Conservation (phyloP, 2,113 vertebrate species). For the Apodemus speciosus region DNA sequence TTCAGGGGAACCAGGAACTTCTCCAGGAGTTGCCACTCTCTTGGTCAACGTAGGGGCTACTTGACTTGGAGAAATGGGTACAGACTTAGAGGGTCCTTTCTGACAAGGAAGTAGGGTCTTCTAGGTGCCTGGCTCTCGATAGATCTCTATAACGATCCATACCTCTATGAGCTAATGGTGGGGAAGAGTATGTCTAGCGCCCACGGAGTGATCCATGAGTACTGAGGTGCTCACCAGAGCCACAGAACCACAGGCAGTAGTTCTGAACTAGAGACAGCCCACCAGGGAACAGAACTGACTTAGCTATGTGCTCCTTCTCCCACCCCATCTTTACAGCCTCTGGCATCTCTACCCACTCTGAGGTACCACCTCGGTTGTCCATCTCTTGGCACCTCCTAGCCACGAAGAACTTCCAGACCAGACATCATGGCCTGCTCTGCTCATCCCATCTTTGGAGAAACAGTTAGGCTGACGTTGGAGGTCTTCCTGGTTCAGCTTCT, state of each 20-base stretch:
- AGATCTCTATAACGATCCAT: not conserved
- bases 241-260: not conserved
- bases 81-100: not conserved
- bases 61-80: not conserved
- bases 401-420: not conserved
- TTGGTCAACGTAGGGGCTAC: not conserved
- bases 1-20: not conserved
- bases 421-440: not conserved
- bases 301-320: not conserved
- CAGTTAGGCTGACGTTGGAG: not conserved
- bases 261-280: not conserved
- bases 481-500: not conserved
- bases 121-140: not conserved
- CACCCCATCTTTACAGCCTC: constrained; percentile 64
- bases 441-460: not conserved
- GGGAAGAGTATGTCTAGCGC: not conserved
- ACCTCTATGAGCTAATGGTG: not conserved
- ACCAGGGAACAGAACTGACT: not conserved
- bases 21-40: not conserved
- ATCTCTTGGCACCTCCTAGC: not conserved
- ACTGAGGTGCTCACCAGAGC: not conserved
- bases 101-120: not conserved
- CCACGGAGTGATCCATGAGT: not conserved
- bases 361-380: not conserved
- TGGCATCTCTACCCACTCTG: constrained; percentile 78